Conservation (phyloP, 37 sponge, comb jelly and placozoan species). For the Eunapius fragilis region DNA sequence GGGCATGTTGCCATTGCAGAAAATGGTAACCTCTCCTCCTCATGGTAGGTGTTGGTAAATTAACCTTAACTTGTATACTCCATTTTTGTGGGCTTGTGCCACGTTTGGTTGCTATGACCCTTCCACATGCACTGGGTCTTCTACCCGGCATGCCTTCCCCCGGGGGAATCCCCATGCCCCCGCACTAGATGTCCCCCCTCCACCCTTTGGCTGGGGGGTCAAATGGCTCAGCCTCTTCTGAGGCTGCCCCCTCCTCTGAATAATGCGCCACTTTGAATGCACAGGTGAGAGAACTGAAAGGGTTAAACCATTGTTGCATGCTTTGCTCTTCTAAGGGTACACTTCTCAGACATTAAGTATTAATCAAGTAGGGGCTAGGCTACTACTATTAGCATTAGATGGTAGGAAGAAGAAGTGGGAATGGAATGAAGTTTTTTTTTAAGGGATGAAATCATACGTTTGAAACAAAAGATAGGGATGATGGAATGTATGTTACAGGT, state of each 20-base stretch:
- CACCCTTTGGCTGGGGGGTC: background rate
- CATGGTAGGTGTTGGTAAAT: conserved; percentile 9
- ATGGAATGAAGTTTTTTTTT: too few relatives aligned
- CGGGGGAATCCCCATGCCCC: background rate
- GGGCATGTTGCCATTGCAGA: background rate
- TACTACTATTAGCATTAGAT: too few relatives aligned
- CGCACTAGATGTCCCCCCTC: background rate
- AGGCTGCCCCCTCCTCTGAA: background rate
- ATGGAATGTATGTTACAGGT: too few relatives aligned
- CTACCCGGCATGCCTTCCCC: background rate
- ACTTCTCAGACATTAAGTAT: too few relatives aligned
- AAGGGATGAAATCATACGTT: too few relatives aligned
- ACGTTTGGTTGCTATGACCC: too few relatives aligned
- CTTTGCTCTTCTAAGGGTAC: too few relatives aligned
- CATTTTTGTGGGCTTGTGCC: background rate
- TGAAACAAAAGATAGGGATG: too few relatives aligned
- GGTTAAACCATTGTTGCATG: too few relatives aligned
- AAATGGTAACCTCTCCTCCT: background rate
- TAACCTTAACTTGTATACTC: background rate
- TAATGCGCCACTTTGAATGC: background rate
- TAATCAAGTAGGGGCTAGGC: too few relatives aligned
- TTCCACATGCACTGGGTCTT: conserved; percentile 6
- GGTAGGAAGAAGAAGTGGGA: too few relatives aligned
- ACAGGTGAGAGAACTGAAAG: background rate
- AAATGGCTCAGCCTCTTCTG: background rate